Evolutionary conservation across 1,140 invertebrate genomes (phyloP).

Genomic region (Lepidurus packardi): DNA sequence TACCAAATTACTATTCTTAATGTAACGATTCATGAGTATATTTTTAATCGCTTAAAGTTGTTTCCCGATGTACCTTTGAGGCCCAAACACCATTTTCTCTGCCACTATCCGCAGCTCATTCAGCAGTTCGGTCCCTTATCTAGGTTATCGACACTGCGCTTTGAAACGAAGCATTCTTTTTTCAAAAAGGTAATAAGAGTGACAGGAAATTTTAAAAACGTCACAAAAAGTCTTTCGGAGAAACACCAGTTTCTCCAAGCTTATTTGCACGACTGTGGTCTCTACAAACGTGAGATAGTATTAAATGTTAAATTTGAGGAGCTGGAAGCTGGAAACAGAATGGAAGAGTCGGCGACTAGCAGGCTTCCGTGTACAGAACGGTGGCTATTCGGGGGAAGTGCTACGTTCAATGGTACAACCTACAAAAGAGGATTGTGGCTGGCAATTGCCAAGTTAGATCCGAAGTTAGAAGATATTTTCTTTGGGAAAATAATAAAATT

Average conservation of each 20-base stretch:
- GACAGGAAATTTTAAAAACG: not conserved
- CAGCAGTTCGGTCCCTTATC: not conserved
- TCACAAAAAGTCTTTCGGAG: too few relatives aligned
- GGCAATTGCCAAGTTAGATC: not conserved
- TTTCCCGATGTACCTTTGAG: not conserved
- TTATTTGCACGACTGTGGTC: not conserved
- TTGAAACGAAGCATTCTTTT: too few relatives aligned
- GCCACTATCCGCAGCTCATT: not conserved
- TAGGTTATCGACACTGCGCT: not conserved
- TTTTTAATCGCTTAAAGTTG: not conserved
- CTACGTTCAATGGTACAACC: conserved; percentile 5
- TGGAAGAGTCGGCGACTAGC: not conserved
- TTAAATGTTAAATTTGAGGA: not conserved
- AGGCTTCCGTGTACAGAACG: not conserved
- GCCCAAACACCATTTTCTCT: not conserved
- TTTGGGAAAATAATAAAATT: not conserved
- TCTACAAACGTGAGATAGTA: not conserved
- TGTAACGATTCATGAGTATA: conserved; percentile 2
- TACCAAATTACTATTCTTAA: not conserved
- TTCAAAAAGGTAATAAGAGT: not conserved
- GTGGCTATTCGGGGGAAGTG: not conserved
- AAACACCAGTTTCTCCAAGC: too few relatives aligned
- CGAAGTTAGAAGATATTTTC: not conserved
- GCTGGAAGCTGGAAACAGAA: not conserved
- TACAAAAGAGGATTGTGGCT: not conserved